Conservation (phyloP, 2,888 invertebrate genomes). For the Bellardia bayeri region DNA sequence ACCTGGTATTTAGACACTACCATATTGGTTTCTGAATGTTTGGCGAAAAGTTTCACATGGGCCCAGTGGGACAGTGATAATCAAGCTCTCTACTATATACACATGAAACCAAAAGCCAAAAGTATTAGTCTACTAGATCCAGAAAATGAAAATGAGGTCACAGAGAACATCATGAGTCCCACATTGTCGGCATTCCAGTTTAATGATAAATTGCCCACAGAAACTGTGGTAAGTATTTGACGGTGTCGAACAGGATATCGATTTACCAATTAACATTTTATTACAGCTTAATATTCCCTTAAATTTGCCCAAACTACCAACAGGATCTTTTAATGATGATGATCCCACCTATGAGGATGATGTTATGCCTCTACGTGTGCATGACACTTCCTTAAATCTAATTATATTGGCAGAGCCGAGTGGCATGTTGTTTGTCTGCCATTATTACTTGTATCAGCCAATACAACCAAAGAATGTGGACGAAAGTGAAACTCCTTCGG, state of each 20-base stretch:
- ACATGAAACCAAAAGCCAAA: constrained; percentile 89
- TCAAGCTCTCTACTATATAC: constrained; percentile 93
- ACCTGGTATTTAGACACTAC: constrained; percentile 86
- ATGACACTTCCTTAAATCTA: constrained; percentile 92
- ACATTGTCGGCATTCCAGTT: constrained; percentile 93
- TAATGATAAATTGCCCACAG: constrained; percentile 93
- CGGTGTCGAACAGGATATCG: background rate
- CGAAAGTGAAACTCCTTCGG: constrained; percentile 71
- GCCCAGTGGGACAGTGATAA: constrained; percentile 92
- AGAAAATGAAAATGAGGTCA: constrained; percentile 81
- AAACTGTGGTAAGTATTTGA: constrained; percentile 90
- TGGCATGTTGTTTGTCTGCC: constrained; percentile 91
- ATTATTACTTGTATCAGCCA: constrained; percentile 93
- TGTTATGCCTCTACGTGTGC: constrained; percentile 91
- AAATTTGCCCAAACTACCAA: constrained; percentile 89
- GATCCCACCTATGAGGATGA: constrained; percentile 90
- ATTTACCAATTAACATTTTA: constrained; percentile 13
- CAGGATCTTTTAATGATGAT: constrained; percentile 84
- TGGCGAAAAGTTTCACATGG: constrained; percentile 92
- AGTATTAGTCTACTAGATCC: constrained; percentile 87
- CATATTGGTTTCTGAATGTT: constrained; percentile 85
- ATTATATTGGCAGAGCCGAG: constrained; percentile 90
- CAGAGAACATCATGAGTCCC: constrained; percentile 86
- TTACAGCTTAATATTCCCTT: constrained; percentile 92
- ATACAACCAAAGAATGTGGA: constrained; percentile 84